Conservation (phyloP, 37 sponge, comb jelly and placozoan genomes). For the Cladorhizidae sp. region DNA sequence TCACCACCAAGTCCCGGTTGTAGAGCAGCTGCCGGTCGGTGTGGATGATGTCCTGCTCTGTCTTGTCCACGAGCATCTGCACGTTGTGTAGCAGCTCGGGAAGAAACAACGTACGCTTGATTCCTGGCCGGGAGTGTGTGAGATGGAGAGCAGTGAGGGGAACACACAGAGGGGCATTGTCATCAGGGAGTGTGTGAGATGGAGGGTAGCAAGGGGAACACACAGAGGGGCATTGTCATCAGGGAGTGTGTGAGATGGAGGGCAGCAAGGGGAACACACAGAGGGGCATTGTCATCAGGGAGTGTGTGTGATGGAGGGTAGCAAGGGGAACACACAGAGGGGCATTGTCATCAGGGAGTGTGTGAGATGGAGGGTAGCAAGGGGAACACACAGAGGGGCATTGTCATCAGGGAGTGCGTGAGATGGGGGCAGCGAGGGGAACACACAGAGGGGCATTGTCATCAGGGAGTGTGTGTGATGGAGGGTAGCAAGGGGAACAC, state of each 20-base stretch:
- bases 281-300: no score
- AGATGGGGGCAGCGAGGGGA: no score
- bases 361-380: no score
- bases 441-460: no score
- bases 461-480: no score
- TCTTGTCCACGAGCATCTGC: constrained; percentile 79
- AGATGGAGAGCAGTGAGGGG: neutral
- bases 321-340: no score
- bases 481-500: no score
- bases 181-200: neutral
- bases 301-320: no score
- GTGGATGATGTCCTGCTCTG: constrained; percentile 80
- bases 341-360: no score
- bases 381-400: no score
- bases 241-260: neutral
- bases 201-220: neutral
- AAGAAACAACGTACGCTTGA: constrained; percentile 36
- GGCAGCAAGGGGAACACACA: neutral
- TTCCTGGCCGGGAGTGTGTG: neutral
- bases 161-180: neutral
- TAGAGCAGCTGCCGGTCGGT: constrained; percentile 71
- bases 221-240: neutral
- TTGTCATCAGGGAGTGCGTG: no score
- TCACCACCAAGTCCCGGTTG: constrained; percentile 81
- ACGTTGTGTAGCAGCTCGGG: constrained; percentile 90